phyloP scores from a whole-genome alignment of 2,888 invertebrate genomes.

The Unio delphinus region DNA sequence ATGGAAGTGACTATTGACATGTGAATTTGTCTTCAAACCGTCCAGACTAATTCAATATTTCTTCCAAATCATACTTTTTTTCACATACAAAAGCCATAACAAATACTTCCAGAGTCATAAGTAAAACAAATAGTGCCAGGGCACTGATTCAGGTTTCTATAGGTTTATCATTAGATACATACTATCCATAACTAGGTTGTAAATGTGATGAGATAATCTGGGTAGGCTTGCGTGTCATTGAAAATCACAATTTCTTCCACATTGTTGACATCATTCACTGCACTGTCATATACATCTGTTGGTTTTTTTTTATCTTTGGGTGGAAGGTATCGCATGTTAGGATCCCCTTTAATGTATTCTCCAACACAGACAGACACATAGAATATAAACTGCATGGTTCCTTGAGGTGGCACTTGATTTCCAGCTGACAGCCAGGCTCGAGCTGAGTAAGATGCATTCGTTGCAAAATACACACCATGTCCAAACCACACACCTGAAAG shows the following conservation, averaged over 20 bases:
- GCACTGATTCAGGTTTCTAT: too few species aligned
- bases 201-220: slow-evolving; percentile 56
- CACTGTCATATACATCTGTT: slow-evolving; percentile 43
- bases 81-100: too few species aligned
- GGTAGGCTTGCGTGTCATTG: slow-evolving; percentile 60
- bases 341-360: slow-evolving; percentile 25
- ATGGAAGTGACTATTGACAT: too few species aligned
- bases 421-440: slow-evolving; percentile 30
- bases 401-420: background rate
- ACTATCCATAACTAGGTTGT: background rate
- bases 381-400: slow-evolving; percentile 38
- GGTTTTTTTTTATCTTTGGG: slow-evolving; percentile 15
- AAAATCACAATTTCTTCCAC: slow-evolving; percentile 59
- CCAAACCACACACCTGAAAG: slow-evolving; percentile 21
- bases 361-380: slow-evolving; percentile 21
- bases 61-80: too few species aligned
- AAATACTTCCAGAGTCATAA: too few species aligned
- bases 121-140: too few species aligned
- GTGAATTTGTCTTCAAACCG: too few species aligned
- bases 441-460: slow-evolving; percentile 49
- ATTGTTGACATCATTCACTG: slow-evolving; percentile 39
- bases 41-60: too few species aligned
- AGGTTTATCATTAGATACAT: too few species aligned
- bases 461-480: slow-evolving; percentile 58
- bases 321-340: slow-evolving; percentile 40